A percentile compares a stretch with the other conserved stretches of the same genome.
Evolutionary conservation across 1,140 invertebrate genomes (phyloP).

Genomic region (Caenorhabditis briggsae): DNA sequence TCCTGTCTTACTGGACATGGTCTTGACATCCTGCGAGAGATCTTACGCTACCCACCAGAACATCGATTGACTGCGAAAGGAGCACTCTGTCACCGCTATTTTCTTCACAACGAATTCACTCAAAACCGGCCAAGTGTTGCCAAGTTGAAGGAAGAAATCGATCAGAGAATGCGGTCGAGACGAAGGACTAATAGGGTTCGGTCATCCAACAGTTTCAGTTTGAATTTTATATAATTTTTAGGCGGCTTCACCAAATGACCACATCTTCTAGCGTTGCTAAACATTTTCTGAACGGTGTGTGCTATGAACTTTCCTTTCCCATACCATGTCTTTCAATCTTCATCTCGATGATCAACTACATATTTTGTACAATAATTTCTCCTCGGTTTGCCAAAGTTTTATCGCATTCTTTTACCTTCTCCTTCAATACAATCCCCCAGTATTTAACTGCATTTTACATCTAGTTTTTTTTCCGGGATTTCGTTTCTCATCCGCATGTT

Average conservation of each 20-base stretch:
- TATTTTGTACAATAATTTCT: slow-evolving; percentile 16
- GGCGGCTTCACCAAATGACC: neutral
- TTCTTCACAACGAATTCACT: slow-evolving; percentile 42
- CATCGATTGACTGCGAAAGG: slow-evolving; percentile 57
- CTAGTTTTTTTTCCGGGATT: too few species aligned
- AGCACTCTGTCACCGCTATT: slow-evolving; percentile 53
- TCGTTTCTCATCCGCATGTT: neutral
- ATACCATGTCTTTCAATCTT: slow-evolving; percentile 8
- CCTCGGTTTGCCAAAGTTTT: neutral
- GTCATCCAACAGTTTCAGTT: too few species aligned
- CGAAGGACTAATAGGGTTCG: neutral
- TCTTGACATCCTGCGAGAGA: slow-evolving; percentile 40
- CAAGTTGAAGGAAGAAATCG: neutral
- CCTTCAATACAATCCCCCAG: neutral
- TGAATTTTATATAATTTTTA: neutral
- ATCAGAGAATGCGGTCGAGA: too few species aligned
- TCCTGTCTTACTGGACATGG: slow-evolving; percentile 3
- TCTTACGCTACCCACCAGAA: slow-evolving; percentile 52
- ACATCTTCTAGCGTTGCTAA: neutral
- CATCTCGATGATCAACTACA: neutral
- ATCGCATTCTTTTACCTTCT: slow-evolving; percentile 9
- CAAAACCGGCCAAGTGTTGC: slow-evolving; percentile 18
- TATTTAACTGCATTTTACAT: neutral
- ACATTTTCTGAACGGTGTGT: neutral
- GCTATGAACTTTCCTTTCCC: neutral